Evolutionary conservation across 2,797 vertebrate genomes (phyloP).

Genomic region (Coregonus suidteri): DNA sequence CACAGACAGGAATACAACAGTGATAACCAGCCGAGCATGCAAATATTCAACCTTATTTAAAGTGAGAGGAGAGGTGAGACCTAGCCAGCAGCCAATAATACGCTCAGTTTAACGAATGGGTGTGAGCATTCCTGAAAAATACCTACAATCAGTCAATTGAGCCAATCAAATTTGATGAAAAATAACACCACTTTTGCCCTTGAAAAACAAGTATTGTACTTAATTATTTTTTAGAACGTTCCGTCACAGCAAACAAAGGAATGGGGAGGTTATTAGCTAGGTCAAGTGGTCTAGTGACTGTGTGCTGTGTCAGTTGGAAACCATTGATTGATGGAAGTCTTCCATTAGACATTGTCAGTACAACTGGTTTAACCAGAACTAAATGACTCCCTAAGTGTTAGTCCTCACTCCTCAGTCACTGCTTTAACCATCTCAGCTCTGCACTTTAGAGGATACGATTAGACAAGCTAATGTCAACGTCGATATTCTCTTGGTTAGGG

Average conservation of each 20-base stretch:
- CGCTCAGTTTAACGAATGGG: neutral
- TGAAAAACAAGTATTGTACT: neutral
- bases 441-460: neutral
- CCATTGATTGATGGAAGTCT: neutral
- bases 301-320: neutral
- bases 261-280: neutral
- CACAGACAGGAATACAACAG: neutral
- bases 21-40: neutral
- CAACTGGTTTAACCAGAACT: neutral
- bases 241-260: neutral
- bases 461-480: constrained; percentile 1
- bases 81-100: constrained; percentile 45
- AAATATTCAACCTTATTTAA: constrained; percentile 5
- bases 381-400: neutral
- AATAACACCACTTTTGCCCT: neutral
- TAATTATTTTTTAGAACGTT: neutral
- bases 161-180: neutral
- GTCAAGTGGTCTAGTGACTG: neutral
- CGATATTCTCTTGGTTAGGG: constrained; percentile 5
- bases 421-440: neutral
- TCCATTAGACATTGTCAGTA: neutral
- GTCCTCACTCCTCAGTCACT: neutral
- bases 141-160: neutral
- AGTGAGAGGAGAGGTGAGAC: constrained; percentile 14
- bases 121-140: neutral